Evolutionary conservation across 2,888 invertebrate species (phyloP).

Genomic region (Pseudolycoriella hygida): DNA sequence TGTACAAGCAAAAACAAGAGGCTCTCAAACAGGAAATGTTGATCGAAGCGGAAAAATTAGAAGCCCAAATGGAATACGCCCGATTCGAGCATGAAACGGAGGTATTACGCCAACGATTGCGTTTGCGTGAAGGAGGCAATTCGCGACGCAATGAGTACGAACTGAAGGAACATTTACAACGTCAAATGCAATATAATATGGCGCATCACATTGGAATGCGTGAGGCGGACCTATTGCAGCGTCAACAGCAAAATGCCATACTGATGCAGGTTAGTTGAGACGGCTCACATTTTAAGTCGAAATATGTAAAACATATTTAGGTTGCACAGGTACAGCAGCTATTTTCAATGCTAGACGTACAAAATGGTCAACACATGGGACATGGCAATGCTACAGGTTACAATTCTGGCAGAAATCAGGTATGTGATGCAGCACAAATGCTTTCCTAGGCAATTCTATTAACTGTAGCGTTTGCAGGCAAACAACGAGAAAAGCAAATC

Average conservation of each 20-base stretch:
- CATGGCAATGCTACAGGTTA: too few species aligned
- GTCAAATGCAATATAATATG: slow-evolving; percentile 57
- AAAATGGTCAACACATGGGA: too few species aligned
- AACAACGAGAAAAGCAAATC: too few species aligned
- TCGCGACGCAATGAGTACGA: slow-evolving; percentile 76
- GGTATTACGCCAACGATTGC: slow-evolving; percentile 64
- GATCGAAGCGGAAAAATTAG: slow-evolving; percentile 81
- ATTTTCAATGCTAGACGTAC: too few species aligned
- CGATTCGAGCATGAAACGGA: slow-evolving; percentile 95
- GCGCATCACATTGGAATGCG: slow-evolving; percentile 57
- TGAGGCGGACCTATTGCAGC: slow-evolving; percentile 68
- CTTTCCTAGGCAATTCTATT: too few species aligned
- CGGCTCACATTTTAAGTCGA: not conserved
- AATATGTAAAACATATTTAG: slow-evolving; percentile 11
- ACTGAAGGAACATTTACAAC: slow-evolving; percentile 44
- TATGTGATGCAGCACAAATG: too few species aligned
- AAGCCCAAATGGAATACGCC: slow-evolving; percentile 93
- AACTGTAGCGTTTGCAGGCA: too few species aligned
- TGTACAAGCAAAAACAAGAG: slow-evolving; percentile 79
- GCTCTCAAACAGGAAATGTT: slow-evolving; percentile 77
- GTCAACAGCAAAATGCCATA: slow-evolving; percentile 74
- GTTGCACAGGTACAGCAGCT: slow-evolving; percentile 35
- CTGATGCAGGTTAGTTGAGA: slow-evolving; percentile 52
- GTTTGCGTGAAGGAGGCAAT: slow-evolving; percentile 50
- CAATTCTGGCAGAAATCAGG: too few species aligned